Base-by-base conservation (phyloP, 2,113 vertebrate species). In the Chinchilla lanigera region DNA sequence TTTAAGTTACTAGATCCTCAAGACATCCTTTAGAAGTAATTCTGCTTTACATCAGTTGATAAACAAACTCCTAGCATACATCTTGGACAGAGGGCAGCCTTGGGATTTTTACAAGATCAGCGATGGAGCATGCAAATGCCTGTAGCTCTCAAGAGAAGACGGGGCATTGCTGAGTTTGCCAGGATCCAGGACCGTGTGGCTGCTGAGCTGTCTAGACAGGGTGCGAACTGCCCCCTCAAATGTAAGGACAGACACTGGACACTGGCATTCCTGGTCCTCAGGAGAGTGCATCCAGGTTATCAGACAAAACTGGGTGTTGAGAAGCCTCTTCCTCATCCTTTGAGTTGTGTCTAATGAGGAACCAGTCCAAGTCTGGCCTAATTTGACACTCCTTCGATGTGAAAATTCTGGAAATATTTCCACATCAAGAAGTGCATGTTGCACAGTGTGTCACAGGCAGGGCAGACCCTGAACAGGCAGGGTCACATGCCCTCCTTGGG, bases 391-490 rank as follows among this genome's bases (percentile, higher is more conserved):
- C 77, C 65, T 16, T 28, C 10, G 33, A 50, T 44, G 5, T 65
- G 47, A 19, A 58, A 82, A n/a, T 19, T 63, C 17, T 44, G 10
- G 41, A 5, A 35, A 1, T 0, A 0, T 67, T 61, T 80, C 84
- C 13, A 17, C 8, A 19, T 30, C 1, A 3, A 61, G 22, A 7
- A 11, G 12, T 17, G 16, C 33, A 8, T 13, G 28, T 30, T 12
- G 58, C 38, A 8, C 0, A 4, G 22, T 50, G 71, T 5, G 1
- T 69, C 86, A 4, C 16, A n/a, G 35, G 83, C 50, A 2, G 3
- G 0, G 1, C 1, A 0, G 0, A 3, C 41, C 65, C 44, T 9
- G 26, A 19, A 35, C 1, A 8, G 38, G 24, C 14, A 26, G 41
- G 50, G 60, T 33, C 35, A 56, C 50, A 24, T 1, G 5, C 30